These are phyloP conservation scores for Scytalopus superciliaris DNA, from an alignment of 2,113 vertebrate genomes.

Conservation along the genomic window DNA sequence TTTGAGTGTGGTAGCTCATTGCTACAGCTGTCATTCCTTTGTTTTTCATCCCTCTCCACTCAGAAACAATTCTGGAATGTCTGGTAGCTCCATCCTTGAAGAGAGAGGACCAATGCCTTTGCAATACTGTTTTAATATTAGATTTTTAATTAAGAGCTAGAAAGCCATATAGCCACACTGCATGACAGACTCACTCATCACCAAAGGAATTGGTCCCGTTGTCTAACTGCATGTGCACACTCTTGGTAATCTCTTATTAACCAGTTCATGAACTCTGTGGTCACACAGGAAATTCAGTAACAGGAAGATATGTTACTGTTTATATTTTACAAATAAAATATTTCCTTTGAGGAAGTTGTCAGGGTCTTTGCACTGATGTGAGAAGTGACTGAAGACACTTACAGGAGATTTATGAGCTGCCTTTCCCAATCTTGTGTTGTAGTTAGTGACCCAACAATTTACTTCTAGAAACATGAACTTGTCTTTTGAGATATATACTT, in stretches of 20 bases:
- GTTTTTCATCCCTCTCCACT: background rate
- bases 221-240: background rate
- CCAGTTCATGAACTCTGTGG: background rate
- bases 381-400: background rate
- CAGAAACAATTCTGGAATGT: background rate
- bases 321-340: background rate
- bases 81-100: background rate
- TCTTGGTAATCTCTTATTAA: background rate
- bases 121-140: background rate
- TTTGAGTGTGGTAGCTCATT: background rate
- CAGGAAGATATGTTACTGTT: background rate
- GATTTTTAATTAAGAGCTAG: background rate
- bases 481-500: background rate
- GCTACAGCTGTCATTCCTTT: background rate
- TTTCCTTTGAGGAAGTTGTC: background rate
- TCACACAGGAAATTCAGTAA: background rate
- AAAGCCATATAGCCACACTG: background rate
- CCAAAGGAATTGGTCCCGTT: background rate
- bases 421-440: background rate
- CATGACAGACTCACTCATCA: background rate
- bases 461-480: background rate
- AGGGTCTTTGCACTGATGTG: background rate
- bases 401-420: background rate
- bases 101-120: background rate
- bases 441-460: background rate